These are phyloP conservation scores for Zhengitettix transpicula DNA, from an alignment of 2,888 invertebrate genomes.

Conservation along the genomic window DNA sequence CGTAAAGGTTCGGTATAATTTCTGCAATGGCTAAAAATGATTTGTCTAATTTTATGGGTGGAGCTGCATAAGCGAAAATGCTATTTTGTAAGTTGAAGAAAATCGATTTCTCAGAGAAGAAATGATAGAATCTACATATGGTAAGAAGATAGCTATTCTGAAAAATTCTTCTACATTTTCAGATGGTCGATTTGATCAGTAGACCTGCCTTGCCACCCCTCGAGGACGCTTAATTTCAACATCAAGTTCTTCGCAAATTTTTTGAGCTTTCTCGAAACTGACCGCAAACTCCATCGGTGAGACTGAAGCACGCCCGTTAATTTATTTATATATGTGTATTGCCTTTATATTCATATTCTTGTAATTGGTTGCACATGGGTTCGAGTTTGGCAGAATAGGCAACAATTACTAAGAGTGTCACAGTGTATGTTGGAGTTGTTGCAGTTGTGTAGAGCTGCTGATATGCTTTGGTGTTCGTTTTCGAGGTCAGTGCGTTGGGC, in stretches of 20 bases:
- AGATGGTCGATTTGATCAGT: background rate
- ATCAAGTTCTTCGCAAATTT: background rate
- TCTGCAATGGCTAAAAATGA: too few species aligned
- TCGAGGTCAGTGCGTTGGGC: background rate
- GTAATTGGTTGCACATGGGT: background rate
- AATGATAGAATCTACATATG: background rate
- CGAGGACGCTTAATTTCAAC: background rate
- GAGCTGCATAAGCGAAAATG: too few species aligned
- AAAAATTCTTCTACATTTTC: too few species aligned
- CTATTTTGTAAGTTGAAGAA: background rate
- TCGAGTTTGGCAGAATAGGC: background rate
- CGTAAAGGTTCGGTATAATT: too few species aligned
- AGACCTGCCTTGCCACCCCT: background rate
- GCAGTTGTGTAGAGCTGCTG: background rate
- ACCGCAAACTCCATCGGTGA: background rate
- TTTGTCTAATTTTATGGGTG: background rate
- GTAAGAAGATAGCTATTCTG: background rate
- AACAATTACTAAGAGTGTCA: background rate
- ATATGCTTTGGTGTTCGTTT: background rate
- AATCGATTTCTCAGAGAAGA: background rate
- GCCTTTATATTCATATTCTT: background rate
- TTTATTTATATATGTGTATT: background rate
- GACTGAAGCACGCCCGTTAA: too few species aligned
- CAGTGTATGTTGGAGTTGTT: background rate
- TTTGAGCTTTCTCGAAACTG: background rate